These are phyloP conservation scores for Ceriagrion tenellum DNA, from an alignment of 2,888 invertebrate species.

Conservation along the genomic window DNA sequence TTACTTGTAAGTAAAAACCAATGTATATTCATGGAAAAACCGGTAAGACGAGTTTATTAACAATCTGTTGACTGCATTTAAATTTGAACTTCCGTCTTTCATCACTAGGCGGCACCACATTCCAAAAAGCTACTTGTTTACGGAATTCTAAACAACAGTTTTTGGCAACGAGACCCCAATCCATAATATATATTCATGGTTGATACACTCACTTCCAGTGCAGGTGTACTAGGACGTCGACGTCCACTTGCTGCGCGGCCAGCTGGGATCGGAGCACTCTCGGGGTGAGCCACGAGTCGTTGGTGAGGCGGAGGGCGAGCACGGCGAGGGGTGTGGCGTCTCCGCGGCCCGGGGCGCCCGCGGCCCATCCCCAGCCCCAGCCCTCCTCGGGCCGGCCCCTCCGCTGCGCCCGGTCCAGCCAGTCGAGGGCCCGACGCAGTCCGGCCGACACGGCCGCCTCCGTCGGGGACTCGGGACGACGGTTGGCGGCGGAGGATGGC, in stretches of 20 bases:
- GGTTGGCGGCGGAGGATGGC: background rate
- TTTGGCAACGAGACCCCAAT: no score
- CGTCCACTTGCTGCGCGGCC: slow-evolving; percentile 92
- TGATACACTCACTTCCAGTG: slow-evolving; percentile 82
- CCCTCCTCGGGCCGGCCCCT: slow-evolving; percentile 83
- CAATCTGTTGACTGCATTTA: no score
- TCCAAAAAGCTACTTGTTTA: no score
- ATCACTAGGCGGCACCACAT: no score
- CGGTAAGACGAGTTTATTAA: no score
- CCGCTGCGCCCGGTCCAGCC: slow-evolving; percentile 78
- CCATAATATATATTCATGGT: no score
- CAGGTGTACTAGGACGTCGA: slow-evolving; percentile 90
- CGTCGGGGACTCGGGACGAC: background rate
- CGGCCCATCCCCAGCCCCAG: slow-evolving; percentile 87
- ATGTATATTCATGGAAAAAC: no score
- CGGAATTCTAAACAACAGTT: no score
- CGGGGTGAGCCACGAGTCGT: slow-evolving; percentile 75
- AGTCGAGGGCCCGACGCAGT: slow-evolving; percentile 83
- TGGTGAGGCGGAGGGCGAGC: slow-evolving; percentile 86
- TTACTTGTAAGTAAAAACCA: no score
- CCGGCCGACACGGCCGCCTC: slow-evolving; percentile 37
- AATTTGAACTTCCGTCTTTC: no score
- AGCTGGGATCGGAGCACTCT: slow-evolving; percentile 80
- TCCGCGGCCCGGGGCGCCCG: slow-evolving; percentile 76
- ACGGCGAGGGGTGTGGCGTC: slow-evolving; percentile 92